These are phyloP conservation scores for Iphiclides podalirius DNA, from an alignment of 2,888 invertebrate species.

Conservation along the genomic window DNA sequence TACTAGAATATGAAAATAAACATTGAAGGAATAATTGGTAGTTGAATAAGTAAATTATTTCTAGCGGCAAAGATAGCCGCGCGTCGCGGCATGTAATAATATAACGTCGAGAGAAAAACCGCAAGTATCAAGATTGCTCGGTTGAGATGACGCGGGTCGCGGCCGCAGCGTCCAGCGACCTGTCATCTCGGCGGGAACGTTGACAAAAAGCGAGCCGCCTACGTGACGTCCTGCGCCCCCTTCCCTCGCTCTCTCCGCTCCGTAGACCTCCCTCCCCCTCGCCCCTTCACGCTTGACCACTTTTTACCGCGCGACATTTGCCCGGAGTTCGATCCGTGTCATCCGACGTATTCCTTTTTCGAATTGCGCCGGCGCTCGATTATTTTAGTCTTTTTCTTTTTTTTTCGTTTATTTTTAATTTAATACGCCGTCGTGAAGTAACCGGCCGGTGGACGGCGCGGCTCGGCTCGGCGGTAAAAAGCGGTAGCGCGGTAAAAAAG, in stretches of 20 bases:
- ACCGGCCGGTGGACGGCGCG: slow-evolving; percentile 60
- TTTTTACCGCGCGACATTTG: slow-evolving; percentile 80
- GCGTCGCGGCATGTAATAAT: too few relatives aligned
- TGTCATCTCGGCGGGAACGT: slow-evolving; percentile 79
- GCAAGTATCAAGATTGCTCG: slow-evolving; percentile 64
- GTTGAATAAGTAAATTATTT: too few relatives aligned
- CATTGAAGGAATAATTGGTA: too few relatives aligned
- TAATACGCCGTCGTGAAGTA: slow-evolving; percentile 72
- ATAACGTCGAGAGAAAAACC: slow-evolving; percentile 34
- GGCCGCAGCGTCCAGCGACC: slow-evolving; percentile 72
- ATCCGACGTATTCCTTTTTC: slow-evolving; percentile 79
- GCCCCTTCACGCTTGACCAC: slow-evolving; percentile 63
- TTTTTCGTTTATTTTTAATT: slow-evolving; percentile 62
- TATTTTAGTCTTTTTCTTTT: slow-evolving; percentile 44
- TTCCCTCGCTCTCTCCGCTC: slow-evolving; percentile 20
- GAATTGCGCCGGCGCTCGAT: slow-evolving; percentile 73
- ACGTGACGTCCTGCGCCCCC: slow-evolving; percentile 73
- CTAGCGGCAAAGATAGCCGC: too few relatives aligned
- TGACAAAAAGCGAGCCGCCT: slow-evolving; percentile 79
- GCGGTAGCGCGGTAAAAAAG: slow-evolving; percentile 68
- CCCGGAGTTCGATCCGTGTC: slow-evolving; percentile 81
- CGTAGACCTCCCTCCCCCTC: slow-evolving; percentile 37
- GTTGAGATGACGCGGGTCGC: slow-evolving; percentile 48
- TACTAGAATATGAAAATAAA: too few relatives aligned
- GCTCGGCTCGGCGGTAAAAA: too few relatives aligned